These are phyloP conservation scores for Oscheius sp. DNA, from an alignment of 2,888 invertebrate genomes.

Conservation along the genomic window DNA sequence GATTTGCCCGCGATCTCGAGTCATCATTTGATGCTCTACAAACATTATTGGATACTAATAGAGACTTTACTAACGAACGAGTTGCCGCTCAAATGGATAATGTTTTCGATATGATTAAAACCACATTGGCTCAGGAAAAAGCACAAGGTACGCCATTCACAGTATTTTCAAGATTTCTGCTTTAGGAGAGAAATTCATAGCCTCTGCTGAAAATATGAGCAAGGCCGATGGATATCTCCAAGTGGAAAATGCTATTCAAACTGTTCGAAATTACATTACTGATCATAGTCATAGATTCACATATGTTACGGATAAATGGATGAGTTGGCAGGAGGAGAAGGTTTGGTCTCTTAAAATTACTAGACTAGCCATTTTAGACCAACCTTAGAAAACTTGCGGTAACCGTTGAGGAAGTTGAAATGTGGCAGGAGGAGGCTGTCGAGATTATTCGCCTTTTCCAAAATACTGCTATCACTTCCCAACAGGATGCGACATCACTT, in stretches of 20 bases:
- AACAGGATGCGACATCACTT: slow-evolving; percentile 37
- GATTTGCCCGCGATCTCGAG: slow-evolving; percentile 67
- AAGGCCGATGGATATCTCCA: slow-evolving; percentile 50
- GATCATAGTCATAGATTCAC: slow-evolving; percentile 63
- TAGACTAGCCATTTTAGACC: slow-evolving; percentile 4
- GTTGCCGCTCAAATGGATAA: slow-evolving; percentile 66
- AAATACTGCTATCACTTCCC: slow-evolving; percentile 14
- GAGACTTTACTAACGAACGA: slow-evolving; percentile 60
- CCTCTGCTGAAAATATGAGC: slow-evolving; percentile 50
- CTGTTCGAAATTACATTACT: slow-evolving; percentile 58
- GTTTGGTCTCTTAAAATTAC: slow-evolving; percentile 27
- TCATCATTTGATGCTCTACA: slow-evolving; percentile 63
- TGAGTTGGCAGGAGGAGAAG: slow-evolving; percentile 60
- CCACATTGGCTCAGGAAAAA: slow-evolving; percentile 65
- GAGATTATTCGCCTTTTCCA: slow-evolving; percentile 49
- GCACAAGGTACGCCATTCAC: slow-evolving; percentile 57
- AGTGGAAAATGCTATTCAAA: slow-evolving; percentile 56
- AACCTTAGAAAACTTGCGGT: slow-evolving; percentile 41
- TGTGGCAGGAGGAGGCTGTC: slow-evolving; percentile 61
- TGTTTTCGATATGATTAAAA: slow-evolving; percentile 68
- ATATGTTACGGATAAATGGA: slow-evolving; percentile 63
- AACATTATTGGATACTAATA: slow-evolving; percentile 60
- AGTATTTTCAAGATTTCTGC: neutral
- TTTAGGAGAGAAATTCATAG: slow-evolving; percentile 66
- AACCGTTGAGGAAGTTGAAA: slow-evolving; percentile 58